Evolutionary conservation across 2,113 vertebrate species (phyloP), one percentile per base, ranked within the genome.

Genomic region (Siphamia tubifer): DNA sequence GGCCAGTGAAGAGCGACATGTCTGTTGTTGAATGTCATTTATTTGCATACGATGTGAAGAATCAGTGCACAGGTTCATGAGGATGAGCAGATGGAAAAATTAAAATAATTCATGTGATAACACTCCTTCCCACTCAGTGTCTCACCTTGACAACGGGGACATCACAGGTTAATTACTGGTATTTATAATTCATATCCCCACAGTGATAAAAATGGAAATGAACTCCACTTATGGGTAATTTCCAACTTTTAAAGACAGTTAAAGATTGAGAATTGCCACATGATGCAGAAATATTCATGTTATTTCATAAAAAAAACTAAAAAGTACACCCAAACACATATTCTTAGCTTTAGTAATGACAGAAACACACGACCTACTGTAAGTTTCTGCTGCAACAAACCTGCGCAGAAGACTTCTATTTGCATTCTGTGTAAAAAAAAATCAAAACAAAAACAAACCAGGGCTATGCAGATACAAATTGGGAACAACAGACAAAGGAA

Each of bases 121-220:
- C 24, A 20, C 8, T 27, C 57, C 43, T 4, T 34, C 34, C 31
- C 21, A 9, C n/a, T 52, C 49, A 49, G 24, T 25, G 11, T 44
- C 45, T 47, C 16, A 21, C 19, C 12, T 40, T 47, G 35, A 17
- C n/a, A 42, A 19, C 62, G 49, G 10, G 19, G n/a, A 34, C 61
- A 65, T 40, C 19, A 54, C 64, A 73, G 43, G 57, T 53, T 80
- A 77, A 84, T 79, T 62, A 54, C 32, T 42, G 13, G 2, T 55
- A 34, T 79, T 62, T 75, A 83, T 79, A 67, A 81, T 86, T 79
- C 9, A 87, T 31, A 16, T 19, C 3, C 12, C 21, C 24, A 2
- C 19, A 19, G 2, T 47, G 36, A 47, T 8, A 2, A 51, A 74
- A 53, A 73, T 36, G 27, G 69, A 79, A 72, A 17, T 64, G 20